These are phyloP conservation scores for Zosterops lateralis DNA, from an alignment of 2,113 vertebrate species.

Conservation along the genomic window DNA sequence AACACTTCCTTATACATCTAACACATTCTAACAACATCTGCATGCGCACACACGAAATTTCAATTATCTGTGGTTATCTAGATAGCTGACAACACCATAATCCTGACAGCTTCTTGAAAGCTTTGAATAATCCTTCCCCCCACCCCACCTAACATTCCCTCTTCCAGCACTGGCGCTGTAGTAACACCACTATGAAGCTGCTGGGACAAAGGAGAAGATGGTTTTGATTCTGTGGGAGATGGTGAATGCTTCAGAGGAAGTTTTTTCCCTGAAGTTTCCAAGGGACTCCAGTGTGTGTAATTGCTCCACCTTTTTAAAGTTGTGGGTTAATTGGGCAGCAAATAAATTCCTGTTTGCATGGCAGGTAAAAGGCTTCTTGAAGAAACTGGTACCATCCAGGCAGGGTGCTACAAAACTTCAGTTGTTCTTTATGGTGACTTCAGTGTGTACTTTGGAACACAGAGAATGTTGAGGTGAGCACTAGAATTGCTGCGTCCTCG, in stretches of 20 bases:
- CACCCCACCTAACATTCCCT: not conserved
- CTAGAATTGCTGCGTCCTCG: not conserved
- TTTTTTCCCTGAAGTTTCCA: not conserved
- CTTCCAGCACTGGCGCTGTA: not conserved
- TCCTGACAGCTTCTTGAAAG: not conserved
- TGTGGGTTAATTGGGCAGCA: not conserved
- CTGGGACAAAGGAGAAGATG: not conserved
- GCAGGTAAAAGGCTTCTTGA: not conserved
- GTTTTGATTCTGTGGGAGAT: not conserved
- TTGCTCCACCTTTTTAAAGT: not conserved
- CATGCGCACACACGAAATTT: not conserved
- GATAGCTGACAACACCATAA: not conserved
- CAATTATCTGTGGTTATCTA: not conserved
- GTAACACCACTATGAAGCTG: not conserved
- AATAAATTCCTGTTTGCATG: not conserved
- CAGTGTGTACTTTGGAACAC: not conserved
- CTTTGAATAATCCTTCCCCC: not conserved
- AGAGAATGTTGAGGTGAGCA: not conserved
- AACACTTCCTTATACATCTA: not conserved
- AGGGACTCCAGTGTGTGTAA: not conserved
- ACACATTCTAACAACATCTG: too few relatives aligned
- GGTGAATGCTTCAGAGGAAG: not conserved
- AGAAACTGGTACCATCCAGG: not conserved
- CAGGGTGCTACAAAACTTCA: not conserved
- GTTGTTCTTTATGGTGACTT: not conserved